Conservation (phyloP, 2,113 vertebrate genomes). For the Asarcornis scutulata region DNA sequence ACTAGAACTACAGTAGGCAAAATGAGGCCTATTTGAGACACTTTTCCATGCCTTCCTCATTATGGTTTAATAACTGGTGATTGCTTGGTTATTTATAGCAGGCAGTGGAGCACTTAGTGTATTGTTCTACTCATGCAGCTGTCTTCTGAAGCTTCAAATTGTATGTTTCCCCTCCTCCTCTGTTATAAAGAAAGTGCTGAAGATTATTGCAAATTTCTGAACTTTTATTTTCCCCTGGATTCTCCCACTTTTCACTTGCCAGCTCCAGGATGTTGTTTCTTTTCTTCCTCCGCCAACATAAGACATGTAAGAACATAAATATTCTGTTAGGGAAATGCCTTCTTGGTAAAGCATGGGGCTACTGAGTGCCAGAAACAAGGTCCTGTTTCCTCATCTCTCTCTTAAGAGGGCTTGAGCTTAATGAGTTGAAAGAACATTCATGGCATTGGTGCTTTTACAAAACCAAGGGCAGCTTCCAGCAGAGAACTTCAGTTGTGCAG, state of each 20-base stretch:
- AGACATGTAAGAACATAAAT: background rate
- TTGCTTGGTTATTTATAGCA: slow-evolving; percentile 57
- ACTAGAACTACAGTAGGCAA: slow-evolving; percentile 25
- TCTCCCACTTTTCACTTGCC: background rate
- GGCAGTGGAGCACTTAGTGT: background rate
- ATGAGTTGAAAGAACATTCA: background rate
- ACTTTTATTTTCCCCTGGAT: background rate
- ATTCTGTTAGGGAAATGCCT: slow-evolving; percentile 2
- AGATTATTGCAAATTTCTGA: background rate
- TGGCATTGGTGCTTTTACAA: background rate
- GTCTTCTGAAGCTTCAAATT: slow-evolving; percentile 1
- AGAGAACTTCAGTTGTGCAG: background rate
- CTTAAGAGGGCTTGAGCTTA: background rate
- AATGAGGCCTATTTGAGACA: background rate
- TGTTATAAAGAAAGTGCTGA: background rate
- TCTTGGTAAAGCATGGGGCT: slow-evolving; percentile 4
- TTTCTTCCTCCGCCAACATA: slow-evolving; percentile 36
- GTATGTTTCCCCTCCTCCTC: background rate
- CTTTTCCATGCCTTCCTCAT: slow-evolving; percentile 48
- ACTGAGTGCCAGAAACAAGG: background rate
- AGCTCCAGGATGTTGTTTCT: background rate
- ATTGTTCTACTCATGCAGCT: slow-evolving; percentile 54
- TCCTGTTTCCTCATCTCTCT: background rate
- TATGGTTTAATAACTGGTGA: slow-evolving; percentile 64
- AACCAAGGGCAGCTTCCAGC: background rate